Conservation (phyloP, 37 sponge, comb jelly and placozoan genomes). For the Lycopodina hypogea region DNA sequence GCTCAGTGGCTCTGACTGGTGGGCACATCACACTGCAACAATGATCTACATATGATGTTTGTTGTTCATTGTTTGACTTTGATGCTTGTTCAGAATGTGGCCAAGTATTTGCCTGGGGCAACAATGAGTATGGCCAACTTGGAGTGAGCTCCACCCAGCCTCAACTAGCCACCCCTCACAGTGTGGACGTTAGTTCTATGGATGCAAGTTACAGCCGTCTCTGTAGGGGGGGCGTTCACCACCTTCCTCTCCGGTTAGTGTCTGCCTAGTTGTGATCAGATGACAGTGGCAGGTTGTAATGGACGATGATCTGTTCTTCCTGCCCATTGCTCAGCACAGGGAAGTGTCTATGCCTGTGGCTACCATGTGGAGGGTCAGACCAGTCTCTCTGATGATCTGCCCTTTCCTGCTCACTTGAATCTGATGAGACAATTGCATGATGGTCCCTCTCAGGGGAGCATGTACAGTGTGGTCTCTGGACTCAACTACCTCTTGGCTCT, state of each 20-base stretch:
- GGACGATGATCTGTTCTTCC: background rate
- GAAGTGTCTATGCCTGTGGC: constrained; percentile 30
- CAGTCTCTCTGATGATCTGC: background rate
- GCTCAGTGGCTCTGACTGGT: constrained; percentile 49
- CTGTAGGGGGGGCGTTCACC: constrained; percentile 55
- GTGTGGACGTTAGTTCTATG: background rate
- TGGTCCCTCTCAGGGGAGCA: background rate
- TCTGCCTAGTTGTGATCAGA: too few species aligned
- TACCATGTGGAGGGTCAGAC: background rate
- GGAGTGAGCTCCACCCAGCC: background rate
- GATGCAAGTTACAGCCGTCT: constrained; percentile 35
- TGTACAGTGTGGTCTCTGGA: constrained; percentile 7
- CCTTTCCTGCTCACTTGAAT: background rate
- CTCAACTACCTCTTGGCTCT: constrained; percentile 33
- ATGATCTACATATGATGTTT: background rate
- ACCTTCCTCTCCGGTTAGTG: constrained; percentile 30
- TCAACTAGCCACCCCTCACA: background rate
- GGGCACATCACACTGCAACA: background rate
- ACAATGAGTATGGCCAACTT: constrained; percentile 66
- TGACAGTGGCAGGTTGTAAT: too few species aligned
- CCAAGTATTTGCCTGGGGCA: constrained; percentile 56
- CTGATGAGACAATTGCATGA: background rate
- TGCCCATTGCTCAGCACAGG: background rate
- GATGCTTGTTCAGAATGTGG: background rate
- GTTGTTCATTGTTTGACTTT: too few species aligned